These are phyloP conservation scores for Psittacula cyanocephala DNA, from an alignment of 2,113 vertebrate species.

Conservation along the genomic window DNA sequence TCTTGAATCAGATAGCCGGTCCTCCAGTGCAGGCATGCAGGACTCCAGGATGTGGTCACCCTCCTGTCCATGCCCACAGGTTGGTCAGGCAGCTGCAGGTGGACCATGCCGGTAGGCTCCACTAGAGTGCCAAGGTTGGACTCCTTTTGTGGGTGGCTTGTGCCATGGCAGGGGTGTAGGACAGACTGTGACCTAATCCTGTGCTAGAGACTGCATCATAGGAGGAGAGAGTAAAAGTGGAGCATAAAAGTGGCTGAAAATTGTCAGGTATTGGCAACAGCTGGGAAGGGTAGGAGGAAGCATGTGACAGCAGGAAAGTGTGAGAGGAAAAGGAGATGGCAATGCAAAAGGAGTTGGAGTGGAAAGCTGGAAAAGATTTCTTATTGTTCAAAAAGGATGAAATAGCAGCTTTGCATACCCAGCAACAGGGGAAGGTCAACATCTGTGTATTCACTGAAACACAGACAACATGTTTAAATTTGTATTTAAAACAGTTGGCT, in stretches of 20 bases:
- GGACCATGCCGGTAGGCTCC: neutral
- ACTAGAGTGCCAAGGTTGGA: neutral
- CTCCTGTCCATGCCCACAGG: neutral
- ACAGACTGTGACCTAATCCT: neutral
- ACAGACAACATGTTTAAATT: neutral
- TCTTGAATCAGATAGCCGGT: neutral
- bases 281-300: neutral
- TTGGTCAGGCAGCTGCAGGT: neutral
- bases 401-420: neutral
- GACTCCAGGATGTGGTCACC: neutral
- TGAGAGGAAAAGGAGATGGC: neutral
- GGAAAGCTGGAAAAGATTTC: neutral
- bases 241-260: neutral
- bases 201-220: neutral
- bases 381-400: neutral
- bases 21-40: rapidly evolving
- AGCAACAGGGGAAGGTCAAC: neutral
- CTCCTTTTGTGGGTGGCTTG: neutral
- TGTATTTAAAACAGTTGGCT: neutral
- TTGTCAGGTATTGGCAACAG: neutral
- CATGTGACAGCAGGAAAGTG: neutral
- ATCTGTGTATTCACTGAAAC: neutral
- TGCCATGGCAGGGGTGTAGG: neutral
- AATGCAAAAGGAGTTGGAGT: neutral
- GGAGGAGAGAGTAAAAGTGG: neutral